Percentiles rank a stretch among this genome's conserved stretches.
Evolutionary conservation across 2,888 invertebrate genomes (phyloP).

Genomic region (Xylocampa areola): DNA sequence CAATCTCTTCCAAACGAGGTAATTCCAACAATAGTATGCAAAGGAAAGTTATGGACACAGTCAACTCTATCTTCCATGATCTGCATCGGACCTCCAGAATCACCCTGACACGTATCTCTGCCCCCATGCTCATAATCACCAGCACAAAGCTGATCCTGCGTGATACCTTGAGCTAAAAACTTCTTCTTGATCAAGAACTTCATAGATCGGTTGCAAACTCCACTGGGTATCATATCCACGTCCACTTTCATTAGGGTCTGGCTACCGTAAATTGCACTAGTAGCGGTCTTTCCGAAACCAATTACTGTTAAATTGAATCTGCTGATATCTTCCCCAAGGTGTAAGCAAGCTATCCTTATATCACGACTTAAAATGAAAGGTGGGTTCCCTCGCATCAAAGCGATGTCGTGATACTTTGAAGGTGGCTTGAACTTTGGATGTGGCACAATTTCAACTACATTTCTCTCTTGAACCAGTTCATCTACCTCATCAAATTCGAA

Average conservation of each 20-base stretch:
- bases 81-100: slow-evolving; percentile 86
- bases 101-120: slow-evolving; percentile 86
- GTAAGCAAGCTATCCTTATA: slow-evolving; percentile 91
- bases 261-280: slow-evolving; percentile 79
- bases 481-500: slow-evolving; percentile 85
- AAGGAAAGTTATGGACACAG: slow-evolving; percentile 77
- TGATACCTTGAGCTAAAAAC: slow-evolving; percentile 75
- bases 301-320: slow-evolving; percentile 86
- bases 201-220: slow-evolving; percentile 79
- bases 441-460: slow-evolving; percentile 76
- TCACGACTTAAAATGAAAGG: slow-evolving; percentile 86
- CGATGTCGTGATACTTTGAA: slow-evolving; percentile 91
- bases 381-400: slow-evolving; percentile 88
- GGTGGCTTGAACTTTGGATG: slow-evolving; percentile 90
- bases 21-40: slow-evolving; percentile 84
- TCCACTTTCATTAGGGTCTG: slow-evolving; percentile 86
- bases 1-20: slow-evolving; percentile 89
- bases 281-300: slow-evolving; percentile 91
- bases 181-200: slow-evolving; percentile 77
- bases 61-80: slow-evolving; percentile 78
- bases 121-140: slow-evolving; percentile 85
- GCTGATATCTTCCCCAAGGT: slow-evolving; percentile 66
- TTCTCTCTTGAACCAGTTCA: slow-evolving; percentile 86
- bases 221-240: slow-evolving; percentile 75
- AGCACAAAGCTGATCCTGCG: slow-evolving; percentile 80